Evolutionary conservation across 1,140 invertebrate genomes (phyloP).

Genomic region (Oreohelix idahoensis): DNA sequence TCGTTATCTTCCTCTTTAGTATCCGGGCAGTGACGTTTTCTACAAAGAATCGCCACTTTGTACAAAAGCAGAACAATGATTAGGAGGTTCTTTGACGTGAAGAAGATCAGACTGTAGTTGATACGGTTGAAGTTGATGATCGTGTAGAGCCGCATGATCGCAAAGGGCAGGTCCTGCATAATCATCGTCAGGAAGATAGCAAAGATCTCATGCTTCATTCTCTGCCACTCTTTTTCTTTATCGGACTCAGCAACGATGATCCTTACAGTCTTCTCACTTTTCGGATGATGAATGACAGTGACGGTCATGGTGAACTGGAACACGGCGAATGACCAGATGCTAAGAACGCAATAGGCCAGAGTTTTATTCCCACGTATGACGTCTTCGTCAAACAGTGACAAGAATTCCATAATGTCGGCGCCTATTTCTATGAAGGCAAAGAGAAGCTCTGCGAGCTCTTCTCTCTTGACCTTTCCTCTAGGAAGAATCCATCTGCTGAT

Average conservation of each 20-base stretch:
- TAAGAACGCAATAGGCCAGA: conserved; percentile 57
- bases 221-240: background rate
- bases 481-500: conserved; percentile 90
- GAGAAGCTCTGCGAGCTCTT: conserved; percentile 92
- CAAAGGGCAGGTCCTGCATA: conserved; percentile 84
- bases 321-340: conserved; percentile 82
- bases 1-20: background rate
- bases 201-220: conserved; percentile 5
- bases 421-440: conserved; percentile 85
- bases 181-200: conserved; percentile 66
- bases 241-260: background rate
- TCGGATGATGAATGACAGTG: conserved; percentile 54
- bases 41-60: conserved; percentile 51
- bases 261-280: conserved; percentile 36
- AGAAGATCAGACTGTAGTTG: conserved; percentile 92
- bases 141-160: conserved; percentile 85
- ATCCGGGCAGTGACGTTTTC: conserved; percentile 12
- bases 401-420: conserved; percentile 95
- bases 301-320: conserved; percentile 78
- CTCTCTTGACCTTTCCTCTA: conserved; percentile 90
- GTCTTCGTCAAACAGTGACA: conserved; percentile 84
- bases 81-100: conserved; percentile 89
- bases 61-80: conserved; percentile 80
- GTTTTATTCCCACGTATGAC: conserved; percentile 51
- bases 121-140: conserved; percentile 87